Evolutionary conservation across 2,113 vertebrate genomes (phyloP).

Genomic region (Semicossyphus pulcher): DNA sequence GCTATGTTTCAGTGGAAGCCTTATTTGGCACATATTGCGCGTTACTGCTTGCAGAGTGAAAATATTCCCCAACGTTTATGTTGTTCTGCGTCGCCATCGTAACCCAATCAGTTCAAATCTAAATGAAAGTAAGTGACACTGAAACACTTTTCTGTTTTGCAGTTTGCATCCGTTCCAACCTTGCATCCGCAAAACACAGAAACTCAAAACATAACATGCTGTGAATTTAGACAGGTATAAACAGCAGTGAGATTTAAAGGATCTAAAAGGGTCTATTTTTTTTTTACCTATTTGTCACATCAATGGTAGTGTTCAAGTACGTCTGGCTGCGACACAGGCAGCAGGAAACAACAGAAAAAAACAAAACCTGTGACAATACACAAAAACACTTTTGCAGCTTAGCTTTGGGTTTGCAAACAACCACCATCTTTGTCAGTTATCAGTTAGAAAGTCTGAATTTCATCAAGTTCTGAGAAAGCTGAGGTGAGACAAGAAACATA

Average conservation of each 20-base stretch:
- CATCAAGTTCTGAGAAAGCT: background rate
- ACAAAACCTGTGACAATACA: background rate
- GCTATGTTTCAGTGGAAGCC: background rate
- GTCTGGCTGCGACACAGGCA: conserved; percentile 7
- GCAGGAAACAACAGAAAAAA: background rate
- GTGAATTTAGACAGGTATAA: background rate
- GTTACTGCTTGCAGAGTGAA: background rate
- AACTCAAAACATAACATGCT: background rate
- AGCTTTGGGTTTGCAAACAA: conserved; percentile 33
- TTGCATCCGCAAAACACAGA: background rate
- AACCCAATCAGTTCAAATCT: background rate
- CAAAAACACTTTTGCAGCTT: background rate
- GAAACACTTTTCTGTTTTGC: conserved; percentile 12
- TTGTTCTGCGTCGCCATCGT: background rate
- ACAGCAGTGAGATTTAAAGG: background rate
- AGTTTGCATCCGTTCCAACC: background rate
- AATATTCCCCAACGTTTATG: background rate
- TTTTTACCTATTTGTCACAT: conserved; percentile 2
- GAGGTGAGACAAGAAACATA: background rate
- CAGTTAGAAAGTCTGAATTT: background rate
- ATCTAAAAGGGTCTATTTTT: background rate
- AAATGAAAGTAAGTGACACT: conserved; percentile 8
- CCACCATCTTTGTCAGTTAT: conserved; percentile 22
- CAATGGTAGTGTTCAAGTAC: conserved; percentile 34
- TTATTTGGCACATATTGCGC: background rate